Base-by-base conservation (phyloP, 2,113 vertebrate genomes). In the Catharus bicknelli region DNA sequence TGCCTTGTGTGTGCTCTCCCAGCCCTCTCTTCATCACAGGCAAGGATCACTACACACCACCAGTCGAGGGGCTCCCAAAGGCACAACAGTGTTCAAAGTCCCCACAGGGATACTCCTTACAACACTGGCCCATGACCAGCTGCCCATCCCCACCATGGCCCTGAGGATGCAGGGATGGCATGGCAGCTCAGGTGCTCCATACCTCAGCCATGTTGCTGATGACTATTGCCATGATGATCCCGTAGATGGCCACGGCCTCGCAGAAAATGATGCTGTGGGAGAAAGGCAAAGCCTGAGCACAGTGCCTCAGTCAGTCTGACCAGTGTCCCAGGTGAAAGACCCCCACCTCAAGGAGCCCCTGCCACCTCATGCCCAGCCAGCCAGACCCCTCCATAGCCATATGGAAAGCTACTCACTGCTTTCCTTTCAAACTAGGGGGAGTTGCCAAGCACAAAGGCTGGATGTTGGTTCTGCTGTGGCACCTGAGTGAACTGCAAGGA, bases 211-310 rank as follows among this genome's bases (percentile, higher is more conserved):
- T 98, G 97, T 99, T 99, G 97, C 99, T 99, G 96, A 99, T 99
- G 84, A 99, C 99, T 85, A 99, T 99, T 18, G 99, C 99, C 99
- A 99, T 99, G 97, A 99, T 99, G 97, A 99, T 99, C 67, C 99
- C 99, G 1, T 99, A 99, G 96, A 99, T 99, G 48, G 99, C 99
- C 82, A 99, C 99, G 72, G 99, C 99, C 98, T 99, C 99, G 79
- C 99, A 99, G 98, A 99, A 99, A 95, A 99, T 99, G 95, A 99
- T 99, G 94, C 99, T 99, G 90, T 23, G 26, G 70, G 57, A 88
- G 76, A 94, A 76, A 93, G 30, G 42, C 43, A 83, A 77, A 64
- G 42, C 75, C 72, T 87, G 59, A 90, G 30, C 18, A 57, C 12
- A 30, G 30, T 0, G 0, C 11, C 18, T 27, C 36, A 38, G 53